Conservation (phyloP, 2,888 invertebrate species). For the Yponomeuta cagnagella region DNA sequence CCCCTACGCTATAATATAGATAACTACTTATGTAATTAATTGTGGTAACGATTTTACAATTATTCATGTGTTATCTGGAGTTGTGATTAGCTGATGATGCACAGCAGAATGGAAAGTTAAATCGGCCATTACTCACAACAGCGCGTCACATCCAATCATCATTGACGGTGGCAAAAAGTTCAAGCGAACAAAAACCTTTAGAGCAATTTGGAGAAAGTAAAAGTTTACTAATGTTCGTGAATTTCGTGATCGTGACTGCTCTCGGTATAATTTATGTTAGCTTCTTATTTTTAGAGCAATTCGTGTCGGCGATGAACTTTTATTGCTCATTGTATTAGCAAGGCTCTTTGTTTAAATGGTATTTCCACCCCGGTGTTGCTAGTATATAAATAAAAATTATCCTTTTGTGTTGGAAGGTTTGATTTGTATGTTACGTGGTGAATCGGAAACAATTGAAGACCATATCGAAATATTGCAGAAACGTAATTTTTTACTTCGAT, state of each 20-base stretch:
- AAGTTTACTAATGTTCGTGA: slow-evolving; percentile 11
- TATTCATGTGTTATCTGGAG: background rate
- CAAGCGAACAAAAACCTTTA: slow-evolving; percentile 6
- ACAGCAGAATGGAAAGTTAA: slow-evolving; percentile 9
- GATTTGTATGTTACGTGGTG: too few species aligned
- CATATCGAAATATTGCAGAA: background rate
- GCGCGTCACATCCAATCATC: slow-evolving; percentile 7
- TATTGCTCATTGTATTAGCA: background rate
- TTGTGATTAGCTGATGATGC: background rate
- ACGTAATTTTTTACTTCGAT: background rate
- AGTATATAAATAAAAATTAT: background rate
- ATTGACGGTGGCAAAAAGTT: slow-evolving; percentile 8
- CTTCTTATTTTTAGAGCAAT: background rate
- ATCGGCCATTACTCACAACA: slow-evolving; percentile 1
- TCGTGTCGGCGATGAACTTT: background rate
- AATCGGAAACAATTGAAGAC: too few species aligned
- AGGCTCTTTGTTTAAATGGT: too few species aligned
- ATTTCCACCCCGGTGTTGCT: background rate
- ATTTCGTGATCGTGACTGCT: slow-evolving; percentile 1
- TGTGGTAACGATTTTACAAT: background rate
- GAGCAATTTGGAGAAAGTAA: slow-evolving; percentile 15
- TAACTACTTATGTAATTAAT: background rate
- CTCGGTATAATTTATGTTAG: background rate
- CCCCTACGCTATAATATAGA: background rate
- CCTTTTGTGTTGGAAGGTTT: background rate